These are phyloP conservation scores for Porites cylindrica DNA, from an alignment of 92 coral and sea anemone genomes.

Conservation along the genomic window DNA sequence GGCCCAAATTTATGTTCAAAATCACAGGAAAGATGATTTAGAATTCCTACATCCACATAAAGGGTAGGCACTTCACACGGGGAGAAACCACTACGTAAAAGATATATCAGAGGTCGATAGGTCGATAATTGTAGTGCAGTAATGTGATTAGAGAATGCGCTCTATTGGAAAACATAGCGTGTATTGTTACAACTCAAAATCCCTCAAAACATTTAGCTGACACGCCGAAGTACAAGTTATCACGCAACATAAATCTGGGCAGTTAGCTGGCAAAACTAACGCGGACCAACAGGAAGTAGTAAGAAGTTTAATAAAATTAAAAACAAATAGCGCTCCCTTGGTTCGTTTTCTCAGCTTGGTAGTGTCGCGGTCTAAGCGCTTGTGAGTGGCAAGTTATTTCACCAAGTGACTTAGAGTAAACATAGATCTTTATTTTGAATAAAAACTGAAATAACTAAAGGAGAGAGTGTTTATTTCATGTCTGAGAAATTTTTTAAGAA, in stretches of 20 bases:
- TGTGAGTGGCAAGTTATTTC: conserved; percentile 69
- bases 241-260: conserved; percentile 35
- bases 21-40: conserved; percentile 17
- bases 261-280: conserved; percentile 28
- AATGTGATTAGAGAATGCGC: conserved; percentile 65
- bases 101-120: conserved; percentile 80
- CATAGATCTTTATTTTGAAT: conserved; percentile 73
- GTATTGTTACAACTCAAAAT: conserved; percentile 30
- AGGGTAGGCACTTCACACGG: conserved; percentile 34
- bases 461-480: conserved; percentile 73
- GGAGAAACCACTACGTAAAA: conserved; percentile 48
- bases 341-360: conserved; percentile 70
- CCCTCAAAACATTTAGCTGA: conserved; percentile 23
- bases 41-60: conserved; percentile 19
- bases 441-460: conserved; percentile 64
- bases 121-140: conserved; percentile 73
- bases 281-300: conserved; percentile 37
- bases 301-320: conserved; percentile 69
- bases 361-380: conserved; percentile 52
- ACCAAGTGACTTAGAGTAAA: conserved; percentile 73
- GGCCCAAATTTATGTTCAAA: not conserved
- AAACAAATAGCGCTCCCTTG: conserved; percentile 56
- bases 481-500: conserved; percentile 52
- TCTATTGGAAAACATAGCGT: conserved; percentile 34
- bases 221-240: conserved; percentile 17